phyloP scores from a whole-genome alignment of 2,797 vertebrate genomes.

The Taenioides sp. region DNA sequence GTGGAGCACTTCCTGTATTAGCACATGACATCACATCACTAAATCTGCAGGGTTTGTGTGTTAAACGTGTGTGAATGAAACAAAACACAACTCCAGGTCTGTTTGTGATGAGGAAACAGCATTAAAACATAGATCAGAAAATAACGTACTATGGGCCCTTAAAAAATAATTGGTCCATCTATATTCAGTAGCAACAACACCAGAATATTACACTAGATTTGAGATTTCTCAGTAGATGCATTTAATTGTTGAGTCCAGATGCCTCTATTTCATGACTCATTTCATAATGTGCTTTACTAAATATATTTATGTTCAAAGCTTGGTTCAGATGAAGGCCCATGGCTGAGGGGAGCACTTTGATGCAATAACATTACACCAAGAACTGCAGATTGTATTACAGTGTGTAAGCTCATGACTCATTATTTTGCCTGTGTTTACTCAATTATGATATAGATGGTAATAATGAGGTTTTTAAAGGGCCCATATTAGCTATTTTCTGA shows the following conservation, averaged over 20 bases:
- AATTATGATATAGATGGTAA: background rate
- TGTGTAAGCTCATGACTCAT: background rate
- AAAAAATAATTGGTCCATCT: background rate
- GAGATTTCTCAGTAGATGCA: background rate
- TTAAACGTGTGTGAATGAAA: too few relatives aligned
- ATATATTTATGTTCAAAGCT: conserved; percentile 2
- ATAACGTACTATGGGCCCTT: too few relatives aligned
- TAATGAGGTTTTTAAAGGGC: too few relatives aligned
- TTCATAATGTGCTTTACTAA: conserved; percentile 7
- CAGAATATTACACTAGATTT: background rate
- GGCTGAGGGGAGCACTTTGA: conserved; percentile 2
- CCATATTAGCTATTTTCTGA: too few relatives aligned
- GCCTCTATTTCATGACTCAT: conserved; percentile 4
- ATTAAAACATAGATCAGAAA: too few relatives aligned
- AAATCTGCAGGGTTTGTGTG: too few relatives aligned
- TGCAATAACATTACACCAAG: background rate
- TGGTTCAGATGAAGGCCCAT: background rate
- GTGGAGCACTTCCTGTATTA: too few relatives aligned
- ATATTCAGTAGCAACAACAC: background rate
- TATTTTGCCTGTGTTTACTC: background rate
- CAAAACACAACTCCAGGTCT: too few relatives aligned
- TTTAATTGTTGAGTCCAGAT: background rate
- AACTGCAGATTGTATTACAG: background rate
- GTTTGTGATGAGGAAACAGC: too few relatives aligned
- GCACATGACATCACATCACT: too few relatives aligned